These are phyloP conservation scores for Anser brachyrhynchus DNA, from an alignment of 2,113 vertebrate species.

Conservation along the genomic window DNA sequence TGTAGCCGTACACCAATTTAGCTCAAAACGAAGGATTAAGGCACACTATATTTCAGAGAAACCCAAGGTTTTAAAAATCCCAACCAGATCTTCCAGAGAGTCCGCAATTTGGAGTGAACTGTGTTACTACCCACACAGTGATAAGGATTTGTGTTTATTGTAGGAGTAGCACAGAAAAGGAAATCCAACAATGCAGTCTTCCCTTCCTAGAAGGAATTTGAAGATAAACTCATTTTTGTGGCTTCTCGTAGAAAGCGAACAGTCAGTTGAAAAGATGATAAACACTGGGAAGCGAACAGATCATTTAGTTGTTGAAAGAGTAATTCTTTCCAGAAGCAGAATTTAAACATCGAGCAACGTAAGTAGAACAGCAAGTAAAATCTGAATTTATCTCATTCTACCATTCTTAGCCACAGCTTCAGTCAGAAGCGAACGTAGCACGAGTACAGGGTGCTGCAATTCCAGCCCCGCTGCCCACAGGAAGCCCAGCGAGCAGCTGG, in stretches of 20 bases:
- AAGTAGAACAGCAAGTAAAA: not conserved
- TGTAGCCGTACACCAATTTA: accelerated
- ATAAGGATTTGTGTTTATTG: not conserved
- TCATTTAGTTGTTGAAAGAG: not conserved
- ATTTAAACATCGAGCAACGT: not conserved
- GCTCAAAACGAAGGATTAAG: not conserved
- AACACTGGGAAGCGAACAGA: not conserved
- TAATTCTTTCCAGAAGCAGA: not conserved
- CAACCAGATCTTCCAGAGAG: not conserved
- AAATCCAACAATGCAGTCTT: not conserved
- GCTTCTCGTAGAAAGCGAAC: not conserved
- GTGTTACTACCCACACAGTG: accelerated
- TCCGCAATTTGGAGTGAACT: not conserved
- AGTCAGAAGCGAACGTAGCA: not conserved
- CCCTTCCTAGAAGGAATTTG: not conserved
- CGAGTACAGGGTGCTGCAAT: constrained; percentile 2
- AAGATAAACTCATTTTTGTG: not conserved
- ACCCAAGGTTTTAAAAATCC: not conserved
- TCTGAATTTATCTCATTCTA: not conserved
- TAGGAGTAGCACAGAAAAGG: not conserved
- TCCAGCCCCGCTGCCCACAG: constrained; percentile 9
- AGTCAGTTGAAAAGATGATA: not conserved
- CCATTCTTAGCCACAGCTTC: not conserved
- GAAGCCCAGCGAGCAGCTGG: constrained; percentile 31
- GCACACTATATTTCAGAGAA: not conserved